A percentile compares a stretch with the other conserved stretches of the same genome.
Evolutionary conservation across 2,797 vertebrate genomes (phyloP).

Genomic region (Macropodus opercularis): DNA sequence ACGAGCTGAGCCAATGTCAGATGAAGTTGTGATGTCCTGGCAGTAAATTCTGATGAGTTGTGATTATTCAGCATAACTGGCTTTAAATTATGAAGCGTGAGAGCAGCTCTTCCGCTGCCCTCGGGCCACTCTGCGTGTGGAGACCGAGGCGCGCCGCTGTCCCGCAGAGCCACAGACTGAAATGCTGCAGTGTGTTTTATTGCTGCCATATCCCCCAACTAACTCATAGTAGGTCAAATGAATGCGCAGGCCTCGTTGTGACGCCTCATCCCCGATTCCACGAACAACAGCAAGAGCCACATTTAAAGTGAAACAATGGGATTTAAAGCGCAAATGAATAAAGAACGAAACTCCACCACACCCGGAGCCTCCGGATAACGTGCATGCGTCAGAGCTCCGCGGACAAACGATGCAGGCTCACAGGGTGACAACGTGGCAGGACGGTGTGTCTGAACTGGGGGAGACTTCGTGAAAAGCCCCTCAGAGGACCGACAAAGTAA

Average conservation of each 20-base stretch:
- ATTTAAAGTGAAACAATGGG: conserved; percentile 1
- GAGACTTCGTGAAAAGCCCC: conserved; percentile 47
- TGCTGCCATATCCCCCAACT: conserved; percentile 66
- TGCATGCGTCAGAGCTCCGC: conserved; percentile 18
- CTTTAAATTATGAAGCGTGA: conserved; percentile 9
- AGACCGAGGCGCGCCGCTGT: conserved; percentile 54
- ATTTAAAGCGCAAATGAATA: conserved; percentile 8
- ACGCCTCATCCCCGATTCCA: conserved; percentile 21
- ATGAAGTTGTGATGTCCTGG: conserved; percentile 10
- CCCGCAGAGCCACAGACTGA: conserved; percentile 73
- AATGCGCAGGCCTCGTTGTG: conserved; percentile 45
- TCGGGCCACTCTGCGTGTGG: conserved; percentile 22
- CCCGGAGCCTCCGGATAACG: conserved; percentile 65
- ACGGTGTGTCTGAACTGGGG: not conserved
- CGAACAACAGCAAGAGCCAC: conserved; percentile 14
- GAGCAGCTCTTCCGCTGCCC: not conserved
- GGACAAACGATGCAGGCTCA: conserved; percentile 29
- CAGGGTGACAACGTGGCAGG: not conserved
- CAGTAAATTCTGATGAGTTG: not conserved
- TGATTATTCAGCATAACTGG: not conserved
- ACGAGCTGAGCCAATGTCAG: conserved; percentile 10
- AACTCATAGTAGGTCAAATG: conserved; percentile 64
- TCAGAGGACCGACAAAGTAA: conserved; percentile 65
- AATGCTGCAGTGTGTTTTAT: conserved; percentile 87
- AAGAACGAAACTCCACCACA: conserved; percentile 75